Evolutionary conservation across 2,113 vertebrate genomes (phyloP), one percentile per base, ranked within the genome.

Genomic region (Ibidorhyncha struthersii): DNA sequence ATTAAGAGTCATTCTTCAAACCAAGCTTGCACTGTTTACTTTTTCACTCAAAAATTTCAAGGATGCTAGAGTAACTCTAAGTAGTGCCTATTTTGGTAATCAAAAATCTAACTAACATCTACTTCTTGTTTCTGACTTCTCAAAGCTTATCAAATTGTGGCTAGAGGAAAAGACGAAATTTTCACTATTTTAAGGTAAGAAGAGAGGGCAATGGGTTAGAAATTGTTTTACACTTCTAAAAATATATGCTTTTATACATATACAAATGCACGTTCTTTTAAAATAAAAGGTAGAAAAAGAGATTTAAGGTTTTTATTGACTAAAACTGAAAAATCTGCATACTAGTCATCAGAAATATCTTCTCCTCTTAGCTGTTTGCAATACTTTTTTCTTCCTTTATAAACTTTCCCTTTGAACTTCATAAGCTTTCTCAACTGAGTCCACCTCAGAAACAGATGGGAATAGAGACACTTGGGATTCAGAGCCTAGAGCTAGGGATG

Each of bases 211-310:
- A 36, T 59, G 6, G 12, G 2, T 40, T 73, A 73, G 15, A 63
- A 89, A 89, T 36, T 11, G 4, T 5, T 82, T 47, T 52, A 34
- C 4, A 30, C 12, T 63, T 80, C n/a, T 10, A 32, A 86, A 91
- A 74, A 26, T 29, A 22, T 8, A 71, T 50, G 4, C 0, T 43
- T 69, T 36, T 34, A n/a, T 73, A 17, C 0, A 0, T 40, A 40
- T 13, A 56, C 0, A 41, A 73, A 36, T 38, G 12, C 2, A 40
- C 0, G 1, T 20, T 43, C 2, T 32, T 79, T 65, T 20, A 38
- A 62, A 90, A 74, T 45, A 43, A 45, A 65, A 87, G 19, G 2
- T 21, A 29, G 27, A 12, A 77, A 56, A 81, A 43, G 7, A 61
- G 9, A 25, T 40, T 20, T 38, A 36, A 50, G 8, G 5, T 27